phyloP scores from a whole-genome alignment of 2,888 invertebrate species.

The Poecilobothrus nobilitatus region DNA sequence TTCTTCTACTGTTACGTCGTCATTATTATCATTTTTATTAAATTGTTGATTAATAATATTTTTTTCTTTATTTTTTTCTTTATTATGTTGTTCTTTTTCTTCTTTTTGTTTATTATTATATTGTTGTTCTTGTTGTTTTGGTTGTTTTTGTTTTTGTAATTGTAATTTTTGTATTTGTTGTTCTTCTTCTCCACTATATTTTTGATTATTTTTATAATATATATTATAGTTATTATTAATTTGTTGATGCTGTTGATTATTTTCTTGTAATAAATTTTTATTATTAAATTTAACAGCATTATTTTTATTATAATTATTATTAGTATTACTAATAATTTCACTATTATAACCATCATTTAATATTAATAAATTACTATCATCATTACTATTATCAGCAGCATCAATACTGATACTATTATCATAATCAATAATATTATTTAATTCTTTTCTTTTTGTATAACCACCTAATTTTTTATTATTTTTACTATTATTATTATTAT shows the following conservation, averaged over 20 bases:
- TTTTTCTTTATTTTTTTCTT: neutral
- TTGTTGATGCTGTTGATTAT: neutral
- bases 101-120: neutral
- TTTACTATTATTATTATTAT: slow-evolving; percentile 15
- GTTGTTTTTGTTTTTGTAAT: neutral
- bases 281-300: neutral
- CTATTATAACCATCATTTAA: neutral
- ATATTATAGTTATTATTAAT: neutral
- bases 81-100: neutral
- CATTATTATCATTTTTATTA: neutral
- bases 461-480: slow-evolving; percentile 16
- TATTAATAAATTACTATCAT: slow-evolving; percentile 1
- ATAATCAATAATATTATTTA: slow-evolving; percentile 6
- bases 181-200: neutral
- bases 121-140: neutral
- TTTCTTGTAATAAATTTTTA: neutral
- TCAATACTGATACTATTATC: slow-evolving; percentile 6
- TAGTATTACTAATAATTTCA: neutral
- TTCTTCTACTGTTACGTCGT: no score
- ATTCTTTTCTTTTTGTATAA: slow-evolving; percentile 6
- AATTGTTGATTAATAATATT: neutral
- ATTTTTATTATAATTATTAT: slow-evolving; percentile 2
- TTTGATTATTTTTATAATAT: neutral
- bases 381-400: neutral
- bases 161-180: neutral